Evolutionary conservation across 2,797 vertebrate genomes (phyloP).

Genomic region (Tympanoctomys barrerae): DNA sequence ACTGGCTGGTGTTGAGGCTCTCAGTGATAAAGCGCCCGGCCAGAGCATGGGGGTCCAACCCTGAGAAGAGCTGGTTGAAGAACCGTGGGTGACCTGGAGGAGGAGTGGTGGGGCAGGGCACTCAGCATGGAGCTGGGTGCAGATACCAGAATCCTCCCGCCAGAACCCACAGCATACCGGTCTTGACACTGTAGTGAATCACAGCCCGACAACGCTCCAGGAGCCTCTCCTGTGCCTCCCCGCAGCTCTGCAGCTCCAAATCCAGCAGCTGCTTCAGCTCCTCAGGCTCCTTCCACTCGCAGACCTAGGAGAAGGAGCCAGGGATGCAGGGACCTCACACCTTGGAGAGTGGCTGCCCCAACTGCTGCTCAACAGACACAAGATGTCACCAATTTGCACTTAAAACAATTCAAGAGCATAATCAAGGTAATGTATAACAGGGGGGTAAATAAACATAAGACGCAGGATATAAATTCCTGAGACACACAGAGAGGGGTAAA

Average conservation of each 20-base stretch:
- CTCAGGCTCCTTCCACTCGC: conserved; percentile 92
- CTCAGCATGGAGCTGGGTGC: neutral
- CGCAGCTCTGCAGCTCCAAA: conserved; percentile 90
- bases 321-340: neutral
- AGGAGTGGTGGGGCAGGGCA: neutral
- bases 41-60: conserved; percentile 92
- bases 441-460: neutral
- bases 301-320: conserved; percentile 89
- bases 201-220: conserved; percentile 91
- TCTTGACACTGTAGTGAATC: conserved; percentile 93
- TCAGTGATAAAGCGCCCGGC: conserved; percentile 92
- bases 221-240: conserved; percentile 88
- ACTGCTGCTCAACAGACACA: neutral
- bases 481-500: neutral
- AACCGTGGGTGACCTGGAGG: conserved; percentile 93
- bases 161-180: conserved; percentile 86
- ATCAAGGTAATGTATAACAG: neutral
- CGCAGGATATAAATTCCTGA: neutral
- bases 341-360: neutral
- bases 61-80: conserved; percentile 94
- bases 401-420: neutral
- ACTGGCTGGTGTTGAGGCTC: conserved; percentile 95
- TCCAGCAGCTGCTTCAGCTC: conserved; percentile 91
- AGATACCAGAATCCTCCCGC: neutral
- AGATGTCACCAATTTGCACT: neutral